Conservation (phyloP, 2,113 vertebrate species). For the Sciurus niger region DNA sequence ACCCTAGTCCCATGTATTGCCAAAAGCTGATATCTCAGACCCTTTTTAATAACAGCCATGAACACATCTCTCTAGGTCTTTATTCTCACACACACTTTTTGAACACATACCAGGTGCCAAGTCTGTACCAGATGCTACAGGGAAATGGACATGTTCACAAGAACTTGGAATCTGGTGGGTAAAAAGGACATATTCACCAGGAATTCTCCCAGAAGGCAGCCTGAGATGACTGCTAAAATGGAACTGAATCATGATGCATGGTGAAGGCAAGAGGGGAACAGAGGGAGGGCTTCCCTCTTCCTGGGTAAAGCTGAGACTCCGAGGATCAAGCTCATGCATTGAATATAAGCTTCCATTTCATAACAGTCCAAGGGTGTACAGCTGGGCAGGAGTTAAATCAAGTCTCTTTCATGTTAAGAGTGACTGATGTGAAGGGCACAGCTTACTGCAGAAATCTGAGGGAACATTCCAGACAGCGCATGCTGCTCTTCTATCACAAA, state of each 20-base stretch:
- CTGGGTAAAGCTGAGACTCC: neutral
- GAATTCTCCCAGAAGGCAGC: neutral
- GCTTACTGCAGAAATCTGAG: slow-evolving; percentile 76
- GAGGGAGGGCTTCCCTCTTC: neutral
- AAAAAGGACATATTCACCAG: neutral
- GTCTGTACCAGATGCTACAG: neutral
- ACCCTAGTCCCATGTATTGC: neutral
- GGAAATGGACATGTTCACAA: neutral
- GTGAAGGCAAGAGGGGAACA: neutral
- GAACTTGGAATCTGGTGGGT: neutral
- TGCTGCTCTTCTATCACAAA: slow-evolving; percentile 52
- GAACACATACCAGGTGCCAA: neutral
- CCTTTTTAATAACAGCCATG: neutral
- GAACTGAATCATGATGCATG: accelerated
- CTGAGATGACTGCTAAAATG: neutral
- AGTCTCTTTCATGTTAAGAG: slow-evolving; percentile 81
- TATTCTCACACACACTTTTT: neutral
- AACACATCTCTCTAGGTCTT: neutral
- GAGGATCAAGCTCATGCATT: neutral
- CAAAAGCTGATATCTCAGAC: neutral
- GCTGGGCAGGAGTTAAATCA: slow-evolving; percentile 74
- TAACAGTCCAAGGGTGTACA: slow-evolving; percentile 64
- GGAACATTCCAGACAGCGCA: slow-evolving; percentile 76
- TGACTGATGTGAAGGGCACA: slow-evolving; percentile 72
- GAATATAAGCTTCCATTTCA: slow-evolving; percentile 78